phyloP scores from a whole-genome alignment of 2,888 invertebrate genomes.

The Lepidocyrtoides sp. region DNA sequence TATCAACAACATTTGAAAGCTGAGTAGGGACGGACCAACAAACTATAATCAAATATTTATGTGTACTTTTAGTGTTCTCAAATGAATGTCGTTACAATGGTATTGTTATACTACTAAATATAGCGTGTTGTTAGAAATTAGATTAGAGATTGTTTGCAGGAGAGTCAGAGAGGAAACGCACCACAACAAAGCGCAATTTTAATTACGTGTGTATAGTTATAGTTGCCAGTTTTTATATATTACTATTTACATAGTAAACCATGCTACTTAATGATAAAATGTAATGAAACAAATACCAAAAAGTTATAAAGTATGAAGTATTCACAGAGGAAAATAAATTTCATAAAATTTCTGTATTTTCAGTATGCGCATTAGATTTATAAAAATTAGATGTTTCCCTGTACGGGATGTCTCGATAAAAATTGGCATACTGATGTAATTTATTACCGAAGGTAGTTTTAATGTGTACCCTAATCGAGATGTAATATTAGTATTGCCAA shows the following conservation, averaged over 20 bases:
- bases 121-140: constrained; percentile 12
- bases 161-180: constrained; percentile 50
- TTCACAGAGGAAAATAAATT: background rate
- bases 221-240: constrained; percentile 56
- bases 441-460: no score
- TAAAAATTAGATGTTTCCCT: background rate
- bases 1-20: constrained; percentile 75
- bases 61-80: constrained; percentile 4
- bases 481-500: no score
- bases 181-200: constrained; percentile 19
- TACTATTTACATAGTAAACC: no score
- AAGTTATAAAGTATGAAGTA: no score
- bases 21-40: background rate
- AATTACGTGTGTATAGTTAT: constrained; percentile 8
- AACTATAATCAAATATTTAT: background rate
- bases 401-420: background rate
- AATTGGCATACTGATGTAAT: background rate
- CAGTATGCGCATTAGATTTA: background rate
- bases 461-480: no score
- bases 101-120: background rate
- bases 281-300: no score
- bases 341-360: background rate
- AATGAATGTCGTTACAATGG: constrained; percentile 13
- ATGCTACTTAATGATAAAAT: no score
- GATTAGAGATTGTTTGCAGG: constrained; percentile 32